Conservation (phyloP, 1,140 invertebrate genomes). For the Pachypeltis micranthus region DNA sequence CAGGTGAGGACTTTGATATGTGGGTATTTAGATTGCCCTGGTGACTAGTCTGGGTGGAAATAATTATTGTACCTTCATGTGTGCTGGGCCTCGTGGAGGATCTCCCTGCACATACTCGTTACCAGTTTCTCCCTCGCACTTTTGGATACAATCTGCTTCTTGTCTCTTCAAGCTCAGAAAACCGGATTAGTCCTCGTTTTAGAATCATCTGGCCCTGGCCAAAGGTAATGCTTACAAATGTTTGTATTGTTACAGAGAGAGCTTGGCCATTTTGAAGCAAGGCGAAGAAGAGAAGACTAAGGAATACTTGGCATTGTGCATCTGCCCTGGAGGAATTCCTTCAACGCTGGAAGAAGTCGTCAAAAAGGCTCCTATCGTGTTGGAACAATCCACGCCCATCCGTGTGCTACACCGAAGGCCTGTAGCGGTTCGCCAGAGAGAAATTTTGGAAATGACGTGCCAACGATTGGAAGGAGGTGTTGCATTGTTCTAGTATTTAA, state of each 20-base stretch:
- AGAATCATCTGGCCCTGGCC: no score
- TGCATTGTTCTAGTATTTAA: no score
- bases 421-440: constrained; percentile 47
- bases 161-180: no score
- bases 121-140: no score
- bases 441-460: constrained; percentile 49
- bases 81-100: no score
- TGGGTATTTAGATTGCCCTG: neutral
- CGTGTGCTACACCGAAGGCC: constrained; percentile 73
- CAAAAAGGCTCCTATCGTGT: constrained; percentile 37
- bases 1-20: constrained; percentile 41
- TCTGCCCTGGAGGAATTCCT: constrained; percentile 35
- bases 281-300: constrained; percentile 80
- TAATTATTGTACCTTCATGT: neutral
- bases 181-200: no score
- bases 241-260: constrained; percentile 41
- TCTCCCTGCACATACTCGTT: no score
- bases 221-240: constrained; percentile 5
- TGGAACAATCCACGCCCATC: constrained; percentile 67
- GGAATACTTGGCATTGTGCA: constrained; percentile 67
- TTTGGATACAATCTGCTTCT: no score
- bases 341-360: constrained; percentile 40
- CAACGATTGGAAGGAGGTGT: constrained; percentile 4
- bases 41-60: neutral
- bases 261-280: constrained; percentile 61